These are phyloP conservation scores for Drosophila percnosoma DNA, from an alignment of 2,888 invertebrate genomes.

Conservation along the genomic window DNA sequence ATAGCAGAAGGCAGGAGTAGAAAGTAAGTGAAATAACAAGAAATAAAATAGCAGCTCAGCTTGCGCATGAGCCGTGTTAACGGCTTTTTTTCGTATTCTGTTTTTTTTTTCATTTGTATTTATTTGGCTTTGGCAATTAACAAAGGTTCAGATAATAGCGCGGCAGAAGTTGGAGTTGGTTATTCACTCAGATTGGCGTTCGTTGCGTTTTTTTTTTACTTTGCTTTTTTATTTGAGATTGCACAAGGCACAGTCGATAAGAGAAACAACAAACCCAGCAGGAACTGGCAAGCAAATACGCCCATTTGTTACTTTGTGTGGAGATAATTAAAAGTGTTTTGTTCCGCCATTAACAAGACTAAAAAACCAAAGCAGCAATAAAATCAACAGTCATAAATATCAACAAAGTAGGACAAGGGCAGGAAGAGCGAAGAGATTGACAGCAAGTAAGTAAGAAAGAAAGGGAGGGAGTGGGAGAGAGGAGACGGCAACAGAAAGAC, in stretches of 20 bases:
- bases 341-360: slow-evolving; percentile 55
- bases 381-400: slow-evolving; percentile 22
- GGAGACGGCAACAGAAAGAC: not conserved
- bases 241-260: slow-evolving; percentile 48
- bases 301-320: slow-evolving; percentile 9
- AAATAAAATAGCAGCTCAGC: slow-evolving; percentile 40
- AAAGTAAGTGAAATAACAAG: slow-evolving; percentile 10
- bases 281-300: not conserved
- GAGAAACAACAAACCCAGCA: slow-evolving; percentile 21
- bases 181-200: slow-evolving; percentile 25
- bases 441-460: not conserved
- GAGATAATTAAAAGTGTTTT: slow-evolving; percentile 70
- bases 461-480: not conserved
- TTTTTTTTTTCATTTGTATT: slow-evolving; percentile 1
- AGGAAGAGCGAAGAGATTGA: not conserved
- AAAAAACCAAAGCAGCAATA: slow-evolving; percentile 28
- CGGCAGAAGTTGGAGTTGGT: slow-evolving; percentile 10
- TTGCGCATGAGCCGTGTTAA: slow-evolving; percentile 43
- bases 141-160: slow-evolving; percentile 48
- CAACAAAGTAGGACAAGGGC: not conserved
- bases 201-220: slow-evolving; percentile 48
- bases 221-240: slow-evolving; percentile 60
- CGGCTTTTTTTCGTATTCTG: not conserved
- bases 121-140: slow-evolving; percentile 73
- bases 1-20: not conserved